Base-by-base conservation (phyloP, 2,888 invertebrate species). In the Aphrophora alni region DNA sequence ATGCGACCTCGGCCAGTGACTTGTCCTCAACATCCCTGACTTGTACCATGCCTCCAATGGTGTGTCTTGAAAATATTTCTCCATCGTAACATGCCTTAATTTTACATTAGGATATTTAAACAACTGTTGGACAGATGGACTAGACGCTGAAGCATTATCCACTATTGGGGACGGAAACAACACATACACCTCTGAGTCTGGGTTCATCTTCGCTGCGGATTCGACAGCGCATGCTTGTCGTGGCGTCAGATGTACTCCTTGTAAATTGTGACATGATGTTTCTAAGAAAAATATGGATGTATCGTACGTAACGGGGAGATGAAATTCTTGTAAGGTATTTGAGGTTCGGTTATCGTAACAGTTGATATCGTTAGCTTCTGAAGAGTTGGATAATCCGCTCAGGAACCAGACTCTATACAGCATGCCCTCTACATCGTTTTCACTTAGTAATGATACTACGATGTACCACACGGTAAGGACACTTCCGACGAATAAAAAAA, bases 211-310 rank as follows among this genome's bases (percentile, higher is more conserved):
- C 0, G 93, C 92, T 0, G 93, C 93, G 0, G 93, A 93, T 87
- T 94, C 94, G 0, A 93, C 90, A 0, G 93, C 92, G 86, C 93
- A 94, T 0, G 93, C 92, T 85, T 94, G 78, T 10, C 78, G 44
- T 0, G 78, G 72, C 4, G 44, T 27, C 24, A 78, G 78, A n/a
- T 38, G 72, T 10, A 71, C 27, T 26, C 78, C 21, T 7, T 27
- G 51, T 3, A 17, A 17, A 28, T 88, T 89, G 81, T 88, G 89
- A 85, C 93, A 93, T 0, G 93, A 92, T 0, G 93, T 93, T 85
- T 93, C 93, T 84, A 92, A 91, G 85, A 94, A 93, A 86, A 93
- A 93, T 83, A 93, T 93, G 14, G 91, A 91, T 24, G 77, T 80
- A 71, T 82, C 80, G n/a, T 75, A 69, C n/a, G 59, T 28, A n/a